Evolutionary conservation across 1,140 invertebrate species (phyloP).

Genomic region (Hyposmocoma kahamanoa): DNA sequence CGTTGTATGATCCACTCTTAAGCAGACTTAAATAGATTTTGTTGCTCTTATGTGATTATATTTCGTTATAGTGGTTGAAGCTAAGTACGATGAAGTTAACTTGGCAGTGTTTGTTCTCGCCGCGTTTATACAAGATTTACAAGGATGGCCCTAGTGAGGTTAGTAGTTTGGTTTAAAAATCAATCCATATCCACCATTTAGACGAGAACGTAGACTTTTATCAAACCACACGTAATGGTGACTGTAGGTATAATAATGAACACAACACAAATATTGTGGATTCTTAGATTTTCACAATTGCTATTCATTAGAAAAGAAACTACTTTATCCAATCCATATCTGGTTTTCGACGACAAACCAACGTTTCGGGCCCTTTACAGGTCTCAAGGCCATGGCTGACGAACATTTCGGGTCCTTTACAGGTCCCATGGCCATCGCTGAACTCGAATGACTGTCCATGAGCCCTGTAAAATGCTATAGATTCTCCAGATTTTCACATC

Average conservation of each 20-base stretch:
- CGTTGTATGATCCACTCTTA: too few relatives aligned
- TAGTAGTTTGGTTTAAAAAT: conserved; percentile 17
- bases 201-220: background rate
- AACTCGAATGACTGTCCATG: background rate
- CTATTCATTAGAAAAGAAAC: too few relatives aligned
- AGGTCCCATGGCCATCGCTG: background rate
- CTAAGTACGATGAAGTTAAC: conserved; percentile 20
- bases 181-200: background rate
- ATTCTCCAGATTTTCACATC: background rate
- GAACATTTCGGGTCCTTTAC: too few relatives aligned
- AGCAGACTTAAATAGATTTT: too few relatives aligned
- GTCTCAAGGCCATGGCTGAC: background rate
- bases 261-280: background rate
- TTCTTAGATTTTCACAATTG: conserved; percentile 1
- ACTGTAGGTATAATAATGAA: background rate
- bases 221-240: background rate
- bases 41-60: too few relatives aligned
- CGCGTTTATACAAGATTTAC: conserved; percentile 47
- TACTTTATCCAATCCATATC: too few relatives aligned
- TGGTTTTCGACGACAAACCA: background rate
- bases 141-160: conserved; percentile 33
- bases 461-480: background rate
- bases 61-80: too few relatives aligned
- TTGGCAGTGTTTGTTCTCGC: conserved; percentile 33
- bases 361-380: too few relatives aligned